Evolutionary conservation across 2,888 invertebrate genomes (phyloP), one percentile per base, ranked within the genome.

Genomic region (Leptothorax acervorum): DNA sequence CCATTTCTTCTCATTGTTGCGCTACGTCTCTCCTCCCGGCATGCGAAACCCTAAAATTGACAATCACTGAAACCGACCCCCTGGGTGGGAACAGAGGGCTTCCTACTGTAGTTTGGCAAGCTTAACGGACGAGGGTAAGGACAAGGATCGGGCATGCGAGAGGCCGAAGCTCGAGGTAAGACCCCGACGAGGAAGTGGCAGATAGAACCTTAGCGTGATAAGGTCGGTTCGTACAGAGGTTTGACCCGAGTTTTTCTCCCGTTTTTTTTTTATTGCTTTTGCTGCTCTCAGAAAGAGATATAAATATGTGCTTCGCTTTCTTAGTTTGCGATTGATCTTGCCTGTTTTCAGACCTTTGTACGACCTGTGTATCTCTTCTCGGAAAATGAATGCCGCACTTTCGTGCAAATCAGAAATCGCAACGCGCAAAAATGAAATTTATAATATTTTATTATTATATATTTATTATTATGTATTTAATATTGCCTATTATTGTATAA

Each of bases 81-180:
- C 28, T 35, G 35, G 35, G 66, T 89, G 74, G 78, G 86, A 76
- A 92, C 92, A 94, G 94, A 93, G 94, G 90, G 94, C 94, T 92
- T 94, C 94, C 92, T 94, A 93, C 93, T 93, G 93, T 94, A 94
- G 93, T 92, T 93, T 94, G 94, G 94, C 94, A 92, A 93, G 93
- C 92, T 92, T 93, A 93, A 92, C 94, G 88, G 92, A 88, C 88
- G 89, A 86, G 90, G 91, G 92, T 92, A 91, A 92, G 89, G 88
- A 88, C 86, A 89, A 85, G 91, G 91, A 92, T 83, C 88, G 82
- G 55, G 82, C 78, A 78, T 82, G 71, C 70, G 86, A 68, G 71
- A 87, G 70, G 82, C 90, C 88, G 76, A 91, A 90, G 87, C 85
- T 92, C 85, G 92, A 93, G 93, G 93, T 93, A 93, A 93, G 93